phyloP scores from a whole-genome alignment of 2,797 vertebrate genomes.

The Rhinella marina region DNA sequence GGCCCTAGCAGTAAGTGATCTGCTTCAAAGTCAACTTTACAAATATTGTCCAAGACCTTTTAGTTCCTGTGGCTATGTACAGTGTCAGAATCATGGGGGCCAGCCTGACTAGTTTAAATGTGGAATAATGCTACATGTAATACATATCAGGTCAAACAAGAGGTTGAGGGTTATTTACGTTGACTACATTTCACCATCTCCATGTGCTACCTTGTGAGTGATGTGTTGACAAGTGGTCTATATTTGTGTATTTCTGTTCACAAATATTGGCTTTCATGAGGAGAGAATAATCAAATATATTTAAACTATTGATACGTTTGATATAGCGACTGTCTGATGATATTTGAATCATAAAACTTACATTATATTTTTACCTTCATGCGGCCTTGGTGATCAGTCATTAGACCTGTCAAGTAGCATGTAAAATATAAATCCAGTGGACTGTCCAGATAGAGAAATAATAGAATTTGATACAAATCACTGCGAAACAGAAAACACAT shows the following conservation, averaged over 20 bases:
- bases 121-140: too few relatives aligned
- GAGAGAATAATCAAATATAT: not conserved
- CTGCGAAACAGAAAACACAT: conserved; percentile 52
- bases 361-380: not conserved
- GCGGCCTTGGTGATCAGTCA: not conserved
- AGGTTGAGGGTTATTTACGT: too few relatives aligned
- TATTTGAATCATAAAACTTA: not conserved
- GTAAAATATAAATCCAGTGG: conserved; percentile 29
- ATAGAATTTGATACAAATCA: conserved; percentile 38
- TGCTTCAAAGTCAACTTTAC: too few relatives aligned
- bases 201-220: not conserved
- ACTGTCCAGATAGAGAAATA: conserved; percentile 11
- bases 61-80: too few relatives aligned
- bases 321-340: not conserved
- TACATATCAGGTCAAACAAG: too few relatives aligned
- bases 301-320: not conserved
- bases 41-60: too few relatives aligned
- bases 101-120: too few relatives aligned
- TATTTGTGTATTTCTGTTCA: too few relatives aligned
- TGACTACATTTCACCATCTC: not conserved
- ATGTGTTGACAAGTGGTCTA: too few relatives aligned
- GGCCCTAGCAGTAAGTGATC: too few relatives aligned
- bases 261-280: too few relatives aligned
- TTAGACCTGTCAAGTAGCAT: not conserved
- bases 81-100: too few relatives aligned